Conservation (phyloP, 2,888 invertebrate species). For the Catocala nupta region DNA sequence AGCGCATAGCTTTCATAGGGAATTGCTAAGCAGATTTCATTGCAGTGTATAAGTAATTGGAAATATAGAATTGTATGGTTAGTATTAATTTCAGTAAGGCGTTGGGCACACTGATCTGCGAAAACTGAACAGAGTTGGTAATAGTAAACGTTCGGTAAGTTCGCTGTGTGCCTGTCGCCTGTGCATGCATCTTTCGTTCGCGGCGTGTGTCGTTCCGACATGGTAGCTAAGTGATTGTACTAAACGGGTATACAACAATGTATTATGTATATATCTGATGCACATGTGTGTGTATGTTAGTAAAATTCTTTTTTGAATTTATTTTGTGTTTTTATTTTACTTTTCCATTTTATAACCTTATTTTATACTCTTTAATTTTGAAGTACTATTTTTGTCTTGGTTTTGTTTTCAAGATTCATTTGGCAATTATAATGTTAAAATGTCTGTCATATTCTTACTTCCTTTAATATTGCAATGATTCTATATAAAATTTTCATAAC, state of each 20-base stretch:
- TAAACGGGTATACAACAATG: slow-evolving; percentile 61
- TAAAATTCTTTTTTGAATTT: slow-evolving; percentile 70
- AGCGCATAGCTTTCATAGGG: background rate
- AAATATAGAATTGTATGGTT: slow-evolving; percentile 3
- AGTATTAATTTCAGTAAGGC: background rate
- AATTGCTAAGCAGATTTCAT: background rate
- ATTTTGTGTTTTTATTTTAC: slow-evolving; percentile 64
- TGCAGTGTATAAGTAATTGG: background rate
- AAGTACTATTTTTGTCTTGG: background rate
- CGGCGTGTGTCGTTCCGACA: slow-evolving; percentile 30
- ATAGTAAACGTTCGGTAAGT: background rate
- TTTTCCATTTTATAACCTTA: slow-evolving; percentile 16
- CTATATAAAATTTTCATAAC: background rate
- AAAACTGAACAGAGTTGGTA: background rate
- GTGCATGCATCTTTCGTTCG: background rate
- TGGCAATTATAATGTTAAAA: background rate
- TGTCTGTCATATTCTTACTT: too few relatives aligned
- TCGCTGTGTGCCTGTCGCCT: background rate
- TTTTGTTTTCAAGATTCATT: slow-evolving; percentile 1
- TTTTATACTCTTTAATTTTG: slow-evolving; percentile 3
- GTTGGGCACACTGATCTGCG: background rate
- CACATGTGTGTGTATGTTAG: slow-evolving; percentile 62
- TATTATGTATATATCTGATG: slow-evolving; percentile 69
- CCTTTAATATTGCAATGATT: background rate
- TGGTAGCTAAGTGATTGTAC: slow-evolving; percentile 47